Evolutionary conservation across 2,113 vertebrate species (phyloP).

Genomic region (Neotoma lepida): DNA sequence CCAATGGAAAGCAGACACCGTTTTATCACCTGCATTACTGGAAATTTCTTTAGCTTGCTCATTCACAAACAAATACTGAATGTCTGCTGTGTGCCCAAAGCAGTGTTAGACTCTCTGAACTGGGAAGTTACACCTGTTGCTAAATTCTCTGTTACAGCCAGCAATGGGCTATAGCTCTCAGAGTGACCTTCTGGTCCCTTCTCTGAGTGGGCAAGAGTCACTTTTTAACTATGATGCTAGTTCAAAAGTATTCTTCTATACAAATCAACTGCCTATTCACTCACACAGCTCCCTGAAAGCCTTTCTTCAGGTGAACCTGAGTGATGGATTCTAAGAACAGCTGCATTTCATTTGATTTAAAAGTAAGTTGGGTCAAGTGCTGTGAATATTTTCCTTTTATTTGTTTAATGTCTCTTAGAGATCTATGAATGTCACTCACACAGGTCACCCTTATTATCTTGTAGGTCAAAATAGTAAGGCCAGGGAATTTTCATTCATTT

Average conservation of each 20-base stretch:
- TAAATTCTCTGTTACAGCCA: neutral
- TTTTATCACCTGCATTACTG: neutral
- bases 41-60: neutral
- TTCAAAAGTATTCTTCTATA: neutral
- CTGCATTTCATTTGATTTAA: neutral
- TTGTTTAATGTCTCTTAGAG: neutral
- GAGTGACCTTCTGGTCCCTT: neutral
- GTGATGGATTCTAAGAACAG: neutral
- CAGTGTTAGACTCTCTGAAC: neutral
- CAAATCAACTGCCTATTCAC: neutral
- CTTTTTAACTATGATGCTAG: neutral
- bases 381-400: constrained; percentile 15
- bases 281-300: neutral
- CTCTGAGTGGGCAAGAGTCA: neutral
- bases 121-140: neutral
- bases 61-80: neutral
- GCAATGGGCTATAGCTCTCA: neutral
- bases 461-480: neutral
- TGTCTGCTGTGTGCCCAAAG: neutral
- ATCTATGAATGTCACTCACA: neutral
- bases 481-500: neutral
- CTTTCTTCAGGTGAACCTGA: neutral
- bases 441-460: neutral
- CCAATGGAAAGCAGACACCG: neutral
- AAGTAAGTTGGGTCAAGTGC: neutral